Evolutionary conservation across 2,797 vertebrate species (phyloP).

Genomic region (Fistularia commersonii): DNA sequence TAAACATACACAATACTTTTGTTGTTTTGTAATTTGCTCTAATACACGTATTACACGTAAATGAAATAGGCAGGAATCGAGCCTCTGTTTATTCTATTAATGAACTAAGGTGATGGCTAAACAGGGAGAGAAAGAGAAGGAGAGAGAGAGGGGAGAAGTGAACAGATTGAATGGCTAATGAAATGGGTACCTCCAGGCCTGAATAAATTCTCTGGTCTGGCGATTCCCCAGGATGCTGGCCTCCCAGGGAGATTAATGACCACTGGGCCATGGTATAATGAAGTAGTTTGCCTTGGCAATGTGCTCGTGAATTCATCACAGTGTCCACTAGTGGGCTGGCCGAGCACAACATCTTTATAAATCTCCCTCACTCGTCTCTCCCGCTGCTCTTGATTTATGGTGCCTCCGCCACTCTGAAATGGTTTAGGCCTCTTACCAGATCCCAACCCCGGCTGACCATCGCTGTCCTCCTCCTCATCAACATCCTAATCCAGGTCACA

Average conservation of each 20-base stretch:
- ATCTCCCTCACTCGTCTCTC: constrained; percentile 83
- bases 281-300: constrained; percentile 92
- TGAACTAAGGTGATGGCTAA: constrained; percentile 26
- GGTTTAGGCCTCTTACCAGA: constrained; percentile 69
- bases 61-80: constrained; percentile 5
- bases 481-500: constrained; percentile 83
- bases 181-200: constrained; percentile 90
- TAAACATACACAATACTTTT: too few species aligned
- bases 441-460: constrained; percentile 59
- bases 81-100: constrained; percentile 23
- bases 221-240: constrained; percentile 84
- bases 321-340: constrained; percentile 92
- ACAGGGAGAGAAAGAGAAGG: constrained; percentile 20
- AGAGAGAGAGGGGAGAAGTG: constrained; percentile 51
- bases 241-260: constrained; percentile 90
- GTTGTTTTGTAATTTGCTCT: too few species aligned
- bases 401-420: constrained; percentile 54
- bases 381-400: constrained; percentile 89
- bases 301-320: constrained; percentile 93
- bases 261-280: constrained; percentile 88
- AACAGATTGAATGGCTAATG: constrained; percentile 94
- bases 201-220: constrained; percentile 89
- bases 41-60: too few species aligned
- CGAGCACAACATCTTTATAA: constrained; percentile 92
- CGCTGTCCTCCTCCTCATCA: constrained; percentile 58